Conservation (phyloP, 2,113 vertebrate genomes). For the Chaetops frenatus region DNA sequence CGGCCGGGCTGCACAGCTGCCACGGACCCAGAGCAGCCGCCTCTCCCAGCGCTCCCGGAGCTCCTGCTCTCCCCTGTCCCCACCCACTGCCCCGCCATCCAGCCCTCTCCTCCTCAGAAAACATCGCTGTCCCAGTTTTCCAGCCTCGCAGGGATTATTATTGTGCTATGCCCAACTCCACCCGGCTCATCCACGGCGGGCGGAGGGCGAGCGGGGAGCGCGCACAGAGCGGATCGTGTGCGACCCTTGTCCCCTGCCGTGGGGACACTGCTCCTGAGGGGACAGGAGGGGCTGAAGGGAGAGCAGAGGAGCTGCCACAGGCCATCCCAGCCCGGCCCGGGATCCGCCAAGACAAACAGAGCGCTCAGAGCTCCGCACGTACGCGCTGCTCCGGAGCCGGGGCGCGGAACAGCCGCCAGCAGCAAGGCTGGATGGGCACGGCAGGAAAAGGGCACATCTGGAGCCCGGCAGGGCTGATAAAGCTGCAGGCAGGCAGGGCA, state of each 20-base stretch:
- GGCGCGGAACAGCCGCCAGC: neutral
- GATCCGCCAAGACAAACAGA: neutral
- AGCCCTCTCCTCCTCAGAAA: neutral
- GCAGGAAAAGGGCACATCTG: neutral
- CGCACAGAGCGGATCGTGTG: fast-evolving
- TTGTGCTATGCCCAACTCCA: neutral
- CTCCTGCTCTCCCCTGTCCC: fast-evolving
- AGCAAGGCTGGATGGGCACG: neutral
- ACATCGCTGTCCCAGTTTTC: neutral
- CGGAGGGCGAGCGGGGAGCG: neutral
- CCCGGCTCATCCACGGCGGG: fast-evolving
- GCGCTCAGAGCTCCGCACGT: neutral
- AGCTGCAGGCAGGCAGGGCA: neutral
- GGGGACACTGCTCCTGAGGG: fast-evolving
- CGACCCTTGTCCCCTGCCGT: neutral
- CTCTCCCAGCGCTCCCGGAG: neutral
- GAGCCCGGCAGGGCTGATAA: neutral
- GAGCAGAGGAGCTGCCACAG: fast-evolving
- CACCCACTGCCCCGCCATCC: neutral
- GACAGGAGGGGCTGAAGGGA: neutral
- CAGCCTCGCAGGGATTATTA: neutral
- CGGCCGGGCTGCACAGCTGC: neutral
- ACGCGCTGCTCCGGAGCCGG: neutral
- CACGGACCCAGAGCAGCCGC: neutral
- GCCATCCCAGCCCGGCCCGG: neutral